A percentile compares a stretch with the other conserved stretches of the same genome.
phyloP scores from a whole-genome alignment of 1,140 invertebrate species.

The Macrobrachium rosenbergii region DNA sequence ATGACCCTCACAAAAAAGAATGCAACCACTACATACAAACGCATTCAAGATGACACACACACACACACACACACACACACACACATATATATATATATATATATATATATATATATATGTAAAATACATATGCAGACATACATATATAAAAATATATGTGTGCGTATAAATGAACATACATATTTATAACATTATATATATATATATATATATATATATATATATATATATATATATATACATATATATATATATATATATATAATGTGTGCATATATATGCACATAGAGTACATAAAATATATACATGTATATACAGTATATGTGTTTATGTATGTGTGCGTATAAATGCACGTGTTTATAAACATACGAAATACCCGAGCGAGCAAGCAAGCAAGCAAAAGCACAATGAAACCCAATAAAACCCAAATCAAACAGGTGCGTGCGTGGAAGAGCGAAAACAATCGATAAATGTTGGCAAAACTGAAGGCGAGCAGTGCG shows the following conservation, averaged over 20 bases:
- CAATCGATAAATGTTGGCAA: no score
- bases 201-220: not conserved
- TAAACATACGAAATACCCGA: not conserved
- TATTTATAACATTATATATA: not conserved
- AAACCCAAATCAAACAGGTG: no score
- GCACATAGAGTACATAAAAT: not conserved
- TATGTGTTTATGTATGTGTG: conserved; percentile 2
- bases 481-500: no score
- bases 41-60: no score
- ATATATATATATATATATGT: no score
- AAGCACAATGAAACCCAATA: not conserved
- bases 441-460: no score
- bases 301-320: not conserved
- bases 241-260: not conserved
- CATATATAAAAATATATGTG: not conserved
- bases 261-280: not conserved
- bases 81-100: not conserved
- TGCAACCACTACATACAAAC: no score
- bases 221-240: not conserved
- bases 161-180: not conserved
- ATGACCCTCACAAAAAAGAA: no score
- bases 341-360: not conserved
- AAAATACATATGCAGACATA: not conserved
- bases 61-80: no score
- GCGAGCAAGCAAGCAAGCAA: not conserved